A percentile compares a stretch with the other conserved stretches of the same genome.
Evolutionary conservation across 2,113 vertebrate genomes (phyloP).

Genomic region (Mirounga angustirostris): DNA sequence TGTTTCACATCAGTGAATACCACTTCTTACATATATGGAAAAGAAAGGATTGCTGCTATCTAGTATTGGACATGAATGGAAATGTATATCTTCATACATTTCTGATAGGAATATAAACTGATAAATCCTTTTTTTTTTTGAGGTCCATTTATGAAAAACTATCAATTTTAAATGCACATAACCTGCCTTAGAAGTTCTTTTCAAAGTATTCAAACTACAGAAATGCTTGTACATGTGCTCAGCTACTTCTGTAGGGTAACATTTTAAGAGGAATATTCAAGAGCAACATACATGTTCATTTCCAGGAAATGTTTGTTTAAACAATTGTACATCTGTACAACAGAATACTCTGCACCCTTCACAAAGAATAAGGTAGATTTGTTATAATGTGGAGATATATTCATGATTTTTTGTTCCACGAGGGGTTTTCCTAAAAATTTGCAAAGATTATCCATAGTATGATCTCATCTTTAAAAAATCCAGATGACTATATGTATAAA

Average conservation of each 20-base stretch:
- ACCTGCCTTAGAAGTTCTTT: background rate
- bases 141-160: background rate
- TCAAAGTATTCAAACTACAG: background rate
- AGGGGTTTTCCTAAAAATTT: background rate
- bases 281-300: background rate
- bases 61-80: background rate
- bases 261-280: background rate
- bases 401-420: background rate
- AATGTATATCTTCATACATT: background rate
- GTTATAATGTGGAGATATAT: background rate
- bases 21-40: background rate
- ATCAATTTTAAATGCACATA: background rate
- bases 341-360: background rate
- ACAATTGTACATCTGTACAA: background rate
- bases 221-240: background rate
- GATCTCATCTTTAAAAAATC: background rate
- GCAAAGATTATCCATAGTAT: background rate
- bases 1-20: background rate
- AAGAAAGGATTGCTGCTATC: background rate
- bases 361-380: background rate
- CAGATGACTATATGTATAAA: accelerated
- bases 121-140: background rate
- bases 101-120: background rate
- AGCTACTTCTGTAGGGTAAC: background rate
- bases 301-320: background rate